Conservation (phyloP, 1,140 invertebrate genomes). For the Hyphantria cunea region DNA sequence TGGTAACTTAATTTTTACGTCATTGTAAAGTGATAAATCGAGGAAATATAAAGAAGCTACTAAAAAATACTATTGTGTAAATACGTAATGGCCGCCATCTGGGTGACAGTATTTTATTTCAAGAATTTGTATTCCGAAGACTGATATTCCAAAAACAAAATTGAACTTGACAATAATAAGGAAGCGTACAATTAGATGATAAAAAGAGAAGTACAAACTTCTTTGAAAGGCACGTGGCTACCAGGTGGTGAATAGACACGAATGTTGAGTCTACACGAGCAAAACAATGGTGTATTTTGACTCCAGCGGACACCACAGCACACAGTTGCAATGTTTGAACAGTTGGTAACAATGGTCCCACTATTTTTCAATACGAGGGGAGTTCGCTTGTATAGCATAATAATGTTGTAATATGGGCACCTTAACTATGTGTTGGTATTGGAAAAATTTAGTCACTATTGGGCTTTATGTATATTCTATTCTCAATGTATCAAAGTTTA, state of each 20-base stretch:
- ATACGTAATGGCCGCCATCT: too few species aligned
- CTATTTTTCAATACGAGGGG: constrained; percentile 32
- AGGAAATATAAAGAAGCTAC: too few species aligned
- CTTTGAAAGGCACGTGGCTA: constrained; percentile 43
- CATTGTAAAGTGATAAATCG: too few species aligned
- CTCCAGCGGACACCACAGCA: constrained; percentile 47
- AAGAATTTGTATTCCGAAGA: too few species aligned
- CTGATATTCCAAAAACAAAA: background rate
- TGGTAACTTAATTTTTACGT: too few species aligned
- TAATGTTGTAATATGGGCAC: constrained; percentile 20
- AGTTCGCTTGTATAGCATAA: constrained; percentile 25
- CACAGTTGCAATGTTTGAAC: constrained; percentile 49
- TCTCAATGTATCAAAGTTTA: too few species aligned
- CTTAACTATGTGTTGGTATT: constrained; percentile 5
- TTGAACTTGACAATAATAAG: background rate
- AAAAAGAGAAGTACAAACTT: constrained; percentile 14
- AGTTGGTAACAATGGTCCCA: constrained; percentile 49
- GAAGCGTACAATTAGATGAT: constrained; percentile 2
- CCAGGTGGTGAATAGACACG: constrained; percentile 46
- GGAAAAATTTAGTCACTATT: constrained; percentile 12
- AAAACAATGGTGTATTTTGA: constrained; percentile 72
- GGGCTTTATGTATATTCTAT: too few species aligned
- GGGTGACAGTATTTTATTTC: too few species aligned
- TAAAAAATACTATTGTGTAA: too few species aligned
- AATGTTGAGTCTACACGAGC: constrained; percentile 56